Percentiles rank a stretch among this genome's conserved stretches.
Conservation (phyloP, 2,888 invertebrate species). For the Lasioglossum zephyrum region DNA sequence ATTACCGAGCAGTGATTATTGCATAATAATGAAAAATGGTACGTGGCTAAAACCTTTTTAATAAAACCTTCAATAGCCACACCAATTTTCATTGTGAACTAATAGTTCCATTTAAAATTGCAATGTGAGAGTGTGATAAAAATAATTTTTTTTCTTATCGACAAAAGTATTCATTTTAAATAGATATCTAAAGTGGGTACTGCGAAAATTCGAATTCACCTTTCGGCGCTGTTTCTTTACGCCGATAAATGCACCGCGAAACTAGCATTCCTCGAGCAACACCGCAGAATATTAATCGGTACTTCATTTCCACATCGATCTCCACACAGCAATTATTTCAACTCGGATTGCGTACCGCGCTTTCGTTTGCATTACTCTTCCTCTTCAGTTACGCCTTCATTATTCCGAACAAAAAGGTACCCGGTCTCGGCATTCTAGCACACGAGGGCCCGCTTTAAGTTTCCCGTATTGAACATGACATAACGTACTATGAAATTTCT, state of each 20-base stretch:
- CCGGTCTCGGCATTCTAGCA: slow-evolving; percentile 45
- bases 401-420: slow-evolving; percentile 44
- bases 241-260: neutral
- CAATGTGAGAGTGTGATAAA: too few relatives aligned
- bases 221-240: neutral
- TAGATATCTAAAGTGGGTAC: too few relatives aligned
- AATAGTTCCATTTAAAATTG: too few relatives aligned
- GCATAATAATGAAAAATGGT: too few relatives aligned
- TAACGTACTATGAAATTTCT: slow-evolving; percentile 44
- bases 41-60: too few relatives aligned
- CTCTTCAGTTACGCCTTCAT: slow-evolving; percentile 53
- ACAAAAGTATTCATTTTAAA: too few relatives aligned
- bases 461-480: slow-evolving; percentile 50
- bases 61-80: too few relatives aligned
- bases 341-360: slow-evolving; percentile 7
- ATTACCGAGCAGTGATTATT: too few relatives aligned
- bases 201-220: neutral
- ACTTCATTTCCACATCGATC: slow-evolving; percentile 8
- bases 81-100: too few relatives aligned
- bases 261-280: neutral
- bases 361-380: slow-evolving; percentile 45
- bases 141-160: too few relatives aligned
- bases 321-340: slow-evolving; percentile 16
- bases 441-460: slow-evolving; percentile 22
- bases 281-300: slow-evolving; percentile 5